Evolutionary conservation across 2,797 vertebrate species (phyloP).

Genomic region (Trachops cirrhosus): DNA sequence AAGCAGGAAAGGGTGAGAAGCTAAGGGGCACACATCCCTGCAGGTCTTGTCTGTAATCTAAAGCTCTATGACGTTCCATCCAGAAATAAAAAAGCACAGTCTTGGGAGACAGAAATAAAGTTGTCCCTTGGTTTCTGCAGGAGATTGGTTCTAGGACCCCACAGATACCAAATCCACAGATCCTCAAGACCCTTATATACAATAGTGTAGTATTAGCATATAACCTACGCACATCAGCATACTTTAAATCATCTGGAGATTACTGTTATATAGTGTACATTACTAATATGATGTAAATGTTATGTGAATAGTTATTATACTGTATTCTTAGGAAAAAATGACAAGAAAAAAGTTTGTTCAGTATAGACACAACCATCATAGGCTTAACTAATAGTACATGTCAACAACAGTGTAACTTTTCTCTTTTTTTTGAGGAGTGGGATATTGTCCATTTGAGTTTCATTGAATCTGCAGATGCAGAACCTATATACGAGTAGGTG

Average conservation of each 20-base stretch:
- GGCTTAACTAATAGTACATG: neutral
- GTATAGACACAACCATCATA: neutral
- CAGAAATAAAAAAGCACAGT: neutral
- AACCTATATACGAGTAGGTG: neutral
- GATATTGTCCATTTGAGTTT: neutral
- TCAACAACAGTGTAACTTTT: neutral
- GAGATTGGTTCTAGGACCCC: neutral
- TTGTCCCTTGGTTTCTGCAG: neutral
- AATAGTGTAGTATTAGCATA: neutral
- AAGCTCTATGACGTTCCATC: neutral
- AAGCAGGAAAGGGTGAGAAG: neutral
- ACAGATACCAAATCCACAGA: neutral
- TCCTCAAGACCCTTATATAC: neutral
- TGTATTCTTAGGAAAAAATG: neutral
- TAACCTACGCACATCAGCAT: neutral
- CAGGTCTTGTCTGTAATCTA: neutral
- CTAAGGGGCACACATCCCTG: neutral
- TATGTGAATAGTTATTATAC: neutral
- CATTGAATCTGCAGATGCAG: neutral
- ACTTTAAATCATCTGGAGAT: neutral
- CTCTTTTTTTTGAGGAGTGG: neutral
- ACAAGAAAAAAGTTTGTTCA: neutral
- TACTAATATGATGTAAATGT: neutral
- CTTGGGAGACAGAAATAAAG: neutral
- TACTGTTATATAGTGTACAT: neutral